A percentile compares a stretch with the other conserved stretches of the same genome.
Conservation (phyloP, 2,888 invertebrate species). For the Philonicus albiceps region DNA sequence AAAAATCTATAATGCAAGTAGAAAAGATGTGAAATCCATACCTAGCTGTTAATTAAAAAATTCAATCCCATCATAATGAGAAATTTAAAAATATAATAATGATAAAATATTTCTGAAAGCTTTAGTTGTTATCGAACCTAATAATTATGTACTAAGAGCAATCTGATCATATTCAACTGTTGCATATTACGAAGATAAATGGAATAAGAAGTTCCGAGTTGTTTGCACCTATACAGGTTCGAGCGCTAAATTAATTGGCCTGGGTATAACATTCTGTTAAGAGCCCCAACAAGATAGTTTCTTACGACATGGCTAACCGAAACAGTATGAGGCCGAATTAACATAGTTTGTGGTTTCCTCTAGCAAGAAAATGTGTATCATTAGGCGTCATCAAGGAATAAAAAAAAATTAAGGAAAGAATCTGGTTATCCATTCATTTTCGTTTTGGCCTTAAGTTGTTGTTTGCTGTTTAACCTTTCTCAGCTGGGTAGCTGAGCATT, state of each 20-base stretch:
- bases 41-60: too few species aligned
- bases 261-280: background rate
- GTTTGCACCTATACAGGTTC: background rate
- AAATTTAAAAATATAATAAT: too few species aligned
- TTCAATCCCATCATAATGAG: too few species aligned
- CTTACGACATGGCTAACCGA: background rate
- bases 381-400: constrained; percentile 23
- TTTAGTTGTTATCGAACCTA: too few species aligned
- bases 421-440: constrained; percentile 32
- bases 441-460: constrained; percentile 24
- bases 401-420: background rate
- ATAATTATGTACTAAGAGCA: too few species aligned
- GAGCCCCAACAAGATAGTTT: background rate
- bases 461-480: constrained; percentile 40
- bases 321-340: background rate
- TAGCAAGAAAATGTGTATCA: constrained; percentile 29
- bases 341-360: constrained; percentile 44
- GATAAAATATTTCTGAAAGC: too few species aligned
- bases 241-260: background rate
- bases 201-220: background rate
- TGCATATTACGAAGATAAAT: background rate
- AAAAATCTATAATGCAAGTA: too few species aligned
- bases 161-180: background rate
- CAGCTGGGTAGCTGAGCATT: constrained; percentile 41
- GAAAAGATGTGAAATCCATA: too few species aligned